Evolutionary conservation across 1,140 invertebrate species (phyloP), one percentile per base, ranked within the genome.

Genomic region (Diabrotica undecimpunctata): DNA sequence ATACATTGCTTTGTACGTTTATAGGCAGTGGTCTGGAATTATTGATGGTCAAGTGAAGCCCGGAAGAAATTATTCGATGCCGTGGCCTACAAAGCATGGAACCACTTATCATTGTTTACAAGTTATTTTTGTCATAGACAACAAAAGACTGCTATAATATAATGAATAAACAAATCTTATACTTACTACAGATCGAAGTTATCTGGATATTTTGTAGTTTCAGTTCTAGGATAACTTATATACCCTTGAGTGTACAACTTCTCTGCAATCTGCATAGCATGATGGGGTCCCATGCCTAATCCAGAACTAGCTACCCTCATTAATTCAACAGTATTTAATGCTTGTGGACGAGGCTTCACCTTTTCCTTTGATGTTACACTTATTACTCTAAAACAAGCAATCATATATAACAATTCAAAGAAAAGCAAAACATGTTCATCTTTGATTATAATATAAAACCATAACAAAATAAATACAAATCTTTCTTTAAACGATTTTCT

Each of bases 291-390:
- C 85, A 99, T 95, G 35, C 95, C 94, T 12, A 99, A 81, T 0
- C 93, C 88, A 41, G 95, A 91, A 80, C 94, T 96, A n/a, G 93
- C 95, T 0, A 96, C 89, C 77, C 95, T 80, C 88, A 99, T 93
- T 73, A 99, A 80, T 79, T 99, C 97, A 0, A 99, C 96, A 0
- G 97, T 99, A 76, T 99, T 99, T 13, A 99, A 82, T 39, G 97
- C 97, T 38, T 87, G 81, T 0, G 98, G 98, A 58, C 94, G 84
- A 10, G 87, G 78, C 78, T 96, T 98, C 0, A 84, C 79, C 77
- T 96, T 94, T 78, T 97, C 93, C 75, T 89, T 90, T 37, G 86
- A 87, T 65, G 84, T 83, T 8, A 93, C 83, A 71, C 84, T 88
- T 11, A 86, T 76, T 51, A 95, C 90, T 37, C 90, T 94, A 74